Evolutionary conservation across 2,888 invertebrate genomes (phyloP).

Genomic region (Drosophila fulvimacula): DNA sequence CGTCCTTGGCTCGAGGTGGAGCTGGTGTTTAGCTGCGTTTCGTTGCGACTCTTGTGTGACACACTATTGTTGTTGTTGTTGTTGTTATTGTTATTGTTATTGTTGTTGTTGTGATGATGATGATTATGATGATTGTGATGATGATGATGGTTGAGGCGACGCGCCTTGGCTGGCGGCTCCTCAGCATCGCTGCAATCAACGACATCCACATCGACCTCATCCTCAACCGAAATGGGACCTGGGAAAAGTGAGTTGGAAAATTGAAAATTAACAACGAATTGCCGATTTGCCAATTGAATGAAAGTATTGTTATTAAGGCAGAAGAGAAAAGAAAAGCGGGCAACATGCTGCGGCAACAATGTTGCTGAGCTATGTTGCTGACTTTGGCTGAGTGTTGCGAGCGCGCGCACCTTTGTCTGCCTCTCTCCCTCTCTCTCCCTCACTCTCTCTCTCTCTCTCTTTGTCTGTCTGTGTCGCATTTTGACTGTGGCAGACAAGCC

Average conservation of each 20-base stretch:
- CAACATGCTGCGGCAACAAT: slow-evolving; percentile 36
- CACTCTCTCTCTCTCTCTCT: background rate
- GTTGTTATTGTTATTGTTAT: slow-evolving; percentile 51
- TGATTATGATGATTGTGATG: slow-evolving; percentile 60
- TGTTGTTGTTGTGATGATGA: slow-evolving; percentile 42
- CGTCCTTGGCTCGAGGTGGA: slow-evolving; percentile 82
- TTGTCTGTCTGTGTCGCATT: background rate
- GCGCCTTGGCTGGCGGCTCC: slow-evolving; percentile 83
- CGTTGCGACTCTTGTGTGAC: slow-evolving; percentile 37
- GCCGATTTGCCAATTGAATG: slow-evolving; percentile 43
- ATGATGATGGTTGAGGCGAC: slow-evolving; percentile 76
- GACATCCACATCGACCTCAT: slow-evolving; percentile 89
- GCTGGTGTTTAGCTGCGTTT: slow-evolving; percentile 76
- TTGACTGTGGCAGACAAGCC: slow-evolving; percentile 53
- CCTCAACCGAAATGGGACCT: slow-evolving; percentile 86
- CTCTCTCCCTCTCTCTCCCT: background rate
- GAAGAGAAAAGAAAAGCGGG: slow-evolving; percentile 10
- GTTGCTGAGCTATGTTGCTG: background rate
- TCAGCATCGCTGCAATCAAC: slow-evolving; percentile 90
- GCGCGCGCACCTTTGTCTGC: background rate
- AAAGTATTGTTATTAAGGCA: slow-evolving; percentile 14
- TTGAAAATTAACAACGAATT: slow-evolving; percentile 44
- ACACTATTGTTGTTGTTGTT: slow-evolving; percentile 46
- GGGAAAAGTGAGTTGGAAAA: slow-evolving; percentile 53
- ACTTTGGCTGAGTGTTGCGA: background rate